Conservation (phyloP, 2,113 vertebrate species). For the Chloroceryle aenea region DNA sequence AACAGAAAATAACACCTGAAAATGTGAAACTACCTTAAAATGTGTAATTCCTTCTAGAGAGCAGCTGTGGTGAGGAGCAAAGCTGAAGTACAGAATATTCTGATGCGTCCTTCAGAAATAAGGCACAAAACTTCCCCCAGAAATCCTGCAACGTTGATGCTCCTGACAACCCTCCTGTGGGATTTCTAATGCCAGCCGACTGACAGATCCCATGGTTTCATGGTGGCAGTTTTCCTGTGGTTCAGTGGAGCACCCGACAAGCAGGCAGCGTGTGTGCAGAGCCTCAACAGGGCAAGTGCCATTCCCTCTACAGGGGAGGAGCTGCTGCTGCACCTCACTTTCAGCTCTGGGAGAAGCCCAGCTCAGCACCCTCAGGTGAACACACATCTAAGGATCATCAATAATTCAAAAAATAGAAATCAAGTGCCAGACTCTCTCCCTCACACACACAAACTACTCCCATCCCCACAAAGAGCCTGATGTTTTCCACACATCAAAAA, state of each 20-base stretch:
- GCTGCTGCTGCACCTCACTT: not conserved
- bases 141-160: accelerated
- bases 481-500: not conserved
- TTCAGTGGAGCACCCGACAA: not conserved
- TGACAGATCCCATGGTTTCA: not conserved
- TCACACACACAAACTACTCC: not conserved
- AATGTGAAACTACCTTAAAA: not conserved
- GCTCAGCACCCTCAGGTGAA: not conserved
- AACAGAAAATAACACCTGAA: not conserved
- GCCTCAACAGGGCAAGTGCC: not conserved
- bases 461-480: not conserved
- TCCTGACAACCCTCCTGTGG: not conserved
- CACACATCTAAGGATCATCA: not conserved
- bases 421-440: not conserved
- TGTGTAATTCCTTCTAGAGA: not conserved
- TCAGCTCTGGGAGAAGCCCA: accelerated
- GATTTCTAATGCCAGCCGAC: not conserved
- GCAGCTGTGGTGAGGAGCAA: not conserved
- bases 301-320: not conserved
- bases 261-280: accelerated
- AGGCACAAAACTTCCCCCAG: not conserved
- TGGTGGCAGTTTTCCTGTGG: accelerated
- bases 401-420: not conserved
- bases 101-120: not conserved
- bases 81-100: not conserved